Conservation (phyloP, 2,113 vertebrate species). For the Coreoperca whiteheadi region DNA sequence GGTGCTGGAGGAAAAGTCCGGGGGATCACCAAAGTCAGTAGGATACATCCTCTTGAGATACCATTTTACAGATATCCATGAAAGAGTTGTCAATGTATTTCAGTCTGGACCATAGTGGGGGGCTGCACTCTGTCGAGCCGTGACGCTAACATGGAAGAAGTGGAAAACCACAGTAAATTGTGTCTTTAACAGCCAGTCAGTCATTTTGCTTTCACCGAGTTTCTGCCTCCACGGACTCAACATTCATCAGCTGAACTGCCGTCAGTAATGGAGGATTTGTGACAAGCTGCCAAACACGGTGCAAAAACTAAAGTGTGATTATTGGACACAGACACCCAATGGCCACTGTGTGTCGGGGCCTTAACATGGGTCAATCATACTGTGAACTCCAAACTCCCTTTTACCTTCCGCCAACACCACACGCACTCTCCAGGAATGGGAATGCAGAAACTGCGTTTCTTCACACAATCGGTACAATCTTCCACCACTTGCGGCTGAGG, state of each 20-base stretch:
- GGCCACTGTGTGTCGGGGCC: neutral
- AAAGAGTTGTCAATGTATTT: too few relatives aligned
- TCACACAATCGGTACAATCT: too few relatives aligned
- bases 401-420: neutral
- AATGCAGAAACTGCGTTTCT: neutral
- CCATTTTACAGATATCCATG: too few relatives aligned
- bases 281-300: neutral
- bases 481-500: neutral
- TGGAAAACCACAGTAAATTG: neutral
- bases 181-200: neutral
- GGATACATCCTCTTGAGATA: neutral
- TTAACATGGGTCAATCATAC: neutral
- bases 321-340: neutral
- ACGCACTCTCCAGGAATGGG: neutral
- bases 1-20: neutral
- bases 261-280: neutral
- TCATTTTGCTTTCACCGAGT: neutral
- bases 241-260: neutral
- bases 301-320: neutral
- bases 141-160: neutral
- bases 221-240: neutral
- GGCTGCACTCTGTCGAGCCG: too few relatives aligned
- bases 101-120: too few relatives aligned
- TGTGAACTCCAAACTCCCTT: neutral
- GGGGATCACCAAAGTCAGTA: too few relatives aligned